Evolutionary conservation across 2,888 invertebrate genomes (phyloP).

Genomic region (Cheilosia urbana): DNA sequence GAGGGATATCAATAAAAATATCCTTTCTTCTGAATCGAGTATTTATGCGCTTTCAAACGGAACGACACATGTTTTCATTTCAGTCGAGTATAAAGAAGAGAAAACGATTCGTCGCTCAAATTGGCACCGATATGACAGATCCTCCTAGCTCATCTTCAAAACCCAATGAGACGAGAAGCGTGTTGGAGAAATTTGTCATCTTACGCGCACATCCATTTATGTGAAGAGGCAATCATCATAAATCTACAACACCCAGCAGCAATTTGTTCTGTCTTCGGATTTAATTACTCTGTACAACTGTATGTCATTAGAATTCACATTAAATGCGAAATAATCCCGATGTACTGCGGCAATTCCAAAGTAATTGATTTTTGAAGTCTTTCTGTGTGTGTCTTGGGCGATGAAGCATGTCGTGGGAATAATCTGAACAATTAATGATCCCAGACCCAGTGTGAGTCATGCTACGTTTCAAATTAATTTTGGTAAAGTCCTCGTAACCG

Average conservation of each 20-base stretch:
- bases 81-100: too few relatives aligned
- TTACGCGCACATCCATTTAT: neutral
- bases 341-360: slow-evolving; percentile 21
- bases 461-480: slow-evolving; percentile 1
- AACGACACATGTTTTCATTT: too few relatives aligned
- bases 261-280: slow-evolving; percentile 37
- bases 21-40: too few relatives aligned
- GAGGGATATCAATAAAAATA: too few relatives aligned
- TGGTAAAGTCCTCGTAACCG: neutral
- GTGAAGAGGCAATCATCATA: slow-evolving; percentile 25
- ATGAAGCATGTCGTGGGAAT: neutral
- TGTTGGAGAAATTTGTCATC: neutral
- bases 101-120: neutral
- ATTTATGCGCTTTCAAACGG: too few relatives aligned
- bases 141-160: neutral
- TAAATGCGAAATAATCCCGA: slow-evolving; percentile 33
- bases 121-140: neutral
- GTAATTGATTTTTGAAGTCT: slow-evolving; percentile 37
- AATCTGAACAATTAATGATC: neutral
- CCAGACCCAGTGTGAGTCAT: neutral
- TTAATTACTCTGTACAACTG: slow-evolving; percentile 38
- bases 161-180: neutral
- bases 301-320: slow-evolving; percentile 39
- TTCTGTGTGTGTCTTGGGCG: neutral
- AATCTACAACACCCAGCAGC: slow-evolving; percentile 26